Percentiles rank a stretch among this genome's conserved stretches.
These are phyloP conservation scores for Rhabdophis nuchalis DNA, from an alignment of 2,797 vertebrate genomes.

Conservation along the genomic window DNA sequence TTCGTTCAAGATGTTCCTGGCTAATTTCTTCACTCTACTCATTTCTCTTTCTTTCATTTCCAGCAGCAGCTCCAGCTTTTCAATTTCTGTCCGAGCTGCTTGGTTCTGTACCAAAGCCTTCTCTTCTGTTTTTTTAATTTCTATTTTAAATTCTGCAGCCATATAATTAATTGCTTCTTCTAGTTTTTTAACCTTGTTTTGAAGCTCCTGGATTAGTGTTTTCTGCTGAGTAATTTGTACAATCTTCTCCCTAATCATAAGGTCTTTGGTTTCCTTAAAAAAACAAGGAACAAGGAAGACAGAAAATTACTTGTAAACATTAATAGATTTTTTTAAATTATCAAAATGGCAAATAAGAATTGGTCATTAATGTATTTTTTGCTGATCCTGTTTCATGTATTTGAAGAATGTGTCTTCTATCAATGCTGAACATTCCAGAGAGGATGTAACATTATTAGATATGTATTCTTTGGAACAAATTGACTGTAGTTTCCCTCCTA, in stretches of 20 bases:
- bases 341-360: background rate
- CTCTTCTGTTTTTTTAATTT: slow-evolving; percentile 53
- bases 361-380: background rate
- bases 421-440: background rate
- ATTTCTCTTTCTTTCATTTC: slow-evolving; percentile 78
- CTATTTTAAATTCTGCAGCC: slow-evolving; percentile 63
- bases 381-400: background rate
- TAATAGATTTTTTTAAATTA: background rate
- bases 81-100: slow-evolving; percentile 68
- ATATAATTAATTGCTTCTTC: slow-evolving; percentile 67
- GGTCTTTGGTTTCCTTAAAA: slow-evolving; percentile 76
- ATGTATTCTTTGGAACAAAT: background rate
- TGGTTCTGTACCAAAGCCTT: slow-evolving; percentile 58
- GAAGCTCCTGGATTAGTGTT: slow-evolving; percentile 68
- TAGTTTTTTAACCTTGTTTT: slow-evolving; percentile 68
- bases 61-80: slow-evolving; percentile 78
- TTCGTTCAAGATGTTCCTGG: slow-evolving; percentile 74
- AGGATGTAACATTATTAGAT: background rate
- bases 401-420: background rate
- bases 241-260: slow-evolving; percentile 74
- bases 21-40: slow-evolving; percentile 75
- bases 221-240: slow-evolving; percentile 73
- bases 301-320: slow-evolving; percentile 13
- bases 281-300: slow-evolving; percentile 20
- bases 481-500: background rate